Percentiles rank a stretch among this genome's conserved stretches.
Evolutionary conservation across 2,797 vertebrate species (phyloP).

Genomic region (Melopsittacus undulatus): DNA sequence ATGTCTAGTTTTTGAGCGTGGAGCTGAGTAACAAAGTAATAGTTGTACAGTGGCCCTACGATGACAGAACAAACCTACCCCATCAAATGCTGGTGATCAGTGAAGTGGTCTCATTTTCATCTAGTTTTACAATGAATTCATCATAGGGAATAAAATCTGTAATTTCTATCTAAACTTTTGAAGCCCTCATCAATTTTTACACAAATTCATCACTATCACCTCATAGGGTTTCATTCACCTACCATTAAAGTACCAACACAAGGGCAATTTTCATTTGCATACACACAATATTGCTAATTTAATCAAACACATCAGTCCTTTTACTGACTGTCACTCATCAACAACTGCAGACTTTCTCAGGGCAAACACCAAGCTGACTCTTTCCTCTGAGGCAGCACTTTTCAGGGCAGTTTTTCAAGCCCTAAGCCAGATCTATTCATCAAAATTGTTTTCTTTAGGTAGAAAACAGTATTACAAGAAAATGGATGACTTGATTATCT

Average conservation of each 20-base stretch:
- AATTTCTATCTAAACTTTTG: background rate
- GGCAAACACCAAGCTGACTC: background rate
- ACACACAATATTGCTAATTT: background rate
- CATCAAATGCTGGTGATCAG: background rate
- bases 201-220: background rate
- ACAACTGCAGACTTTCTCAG: slow-evolving; percentile 5
- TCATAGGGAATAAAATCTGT: background rate
- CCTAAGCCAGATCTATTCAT: slow-evolving; percentile 31
- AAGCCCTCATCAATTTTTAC: background rate
- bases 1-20: background rate
- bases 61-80: background rate
- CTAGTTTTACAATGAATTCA: background rate
- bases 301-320: background rate
- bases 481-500: slow-evolving; percentile 6
- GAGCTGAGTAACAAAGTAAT: background rate
- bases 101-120: background rate
- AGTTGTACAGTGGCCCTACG: background rate
- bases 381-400: slow-evolving; percentile 38
- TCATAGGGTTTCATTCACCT: background rate
- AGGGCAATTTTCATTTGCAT: background rate
- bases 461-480: background rate
- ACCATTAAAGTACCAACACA: background rate
- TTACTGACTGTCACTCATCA: background rate
- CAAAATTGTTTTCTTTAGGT: background rate
- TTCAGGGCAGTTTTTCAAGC: background rate